These are phyloP conservation scores for Oscheius onirici DNA, from an alignment of 2,888 invertebrate genomes.

Conservation along the genomic window DNA sequence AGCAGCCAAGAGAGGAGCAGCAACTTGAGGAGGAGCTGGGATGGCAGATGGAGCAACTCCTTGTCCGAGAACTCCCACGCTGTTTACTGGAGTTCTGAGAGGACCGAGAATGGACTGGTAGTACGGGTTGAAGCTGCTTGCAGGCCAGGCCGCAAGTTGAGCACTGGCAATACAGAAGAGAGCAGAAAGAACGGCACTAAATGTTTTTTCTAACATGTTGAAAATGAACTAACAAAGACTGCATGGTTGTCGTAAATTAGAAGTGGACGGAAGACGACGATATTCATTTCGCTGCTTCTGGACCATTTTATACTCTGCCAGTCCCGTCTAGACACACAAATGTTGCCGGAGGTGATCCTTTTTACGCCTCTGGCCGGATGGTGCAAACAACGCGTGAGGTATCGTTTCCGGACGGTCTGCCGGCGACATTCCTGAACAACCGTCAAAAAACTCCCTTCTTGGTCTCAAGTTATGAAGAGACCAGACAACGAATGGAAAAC, in stretches of 20 bases:
- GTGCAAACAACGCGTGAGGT: conserved; percentile 21
- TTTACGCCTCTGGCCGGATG: conserved; percentile 8
- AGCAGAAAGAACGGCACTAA: conserved; percentile 19
- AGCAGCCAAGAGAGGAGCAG: conserved; percentile 8
- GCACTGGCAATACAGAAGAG: conserved; percentile 17
- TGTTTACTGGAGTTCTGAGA: conserved; percentile 8
- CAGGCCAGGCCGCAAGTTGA: conserved; percentile 20
- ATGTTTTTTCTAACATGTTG: background rate
- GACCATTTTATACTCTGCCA: conserved; percentile 1
- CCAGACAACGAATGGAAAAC: background rate
- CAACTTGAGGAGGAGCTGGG: conserved; percentile 13
- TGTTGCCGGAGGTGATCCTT: conserved; percentile 10
- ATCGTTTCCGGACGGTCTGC: conserved; percentile 22
- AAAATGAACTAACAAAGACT: conserved; percentile 7
- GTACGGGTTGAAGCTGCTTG: conserved; percentile 17
- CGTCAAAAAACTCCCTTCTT: background rate
- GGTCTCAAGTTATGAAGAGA: conserved; percentile 5
- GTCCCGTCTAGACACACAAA: conserved; percentile 11
- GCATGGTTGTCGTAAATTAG: background rate
- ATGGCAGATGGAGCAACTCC: conserved; percentile 14
- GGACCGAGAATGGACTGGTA: conserved; percentile 16
- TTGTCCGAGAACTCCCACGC: background rate
- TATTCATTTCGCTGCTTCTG: background rate
- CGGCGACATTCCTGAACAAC: conserved; percentile 15
- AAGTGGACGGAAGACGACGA: background rate